Evolutionary conservation across 2,113 vertebrate species (phyloP), one percentile per base, ranked within the genome.

Genomic region (Sphaerodactylus townsendi): DNA sequence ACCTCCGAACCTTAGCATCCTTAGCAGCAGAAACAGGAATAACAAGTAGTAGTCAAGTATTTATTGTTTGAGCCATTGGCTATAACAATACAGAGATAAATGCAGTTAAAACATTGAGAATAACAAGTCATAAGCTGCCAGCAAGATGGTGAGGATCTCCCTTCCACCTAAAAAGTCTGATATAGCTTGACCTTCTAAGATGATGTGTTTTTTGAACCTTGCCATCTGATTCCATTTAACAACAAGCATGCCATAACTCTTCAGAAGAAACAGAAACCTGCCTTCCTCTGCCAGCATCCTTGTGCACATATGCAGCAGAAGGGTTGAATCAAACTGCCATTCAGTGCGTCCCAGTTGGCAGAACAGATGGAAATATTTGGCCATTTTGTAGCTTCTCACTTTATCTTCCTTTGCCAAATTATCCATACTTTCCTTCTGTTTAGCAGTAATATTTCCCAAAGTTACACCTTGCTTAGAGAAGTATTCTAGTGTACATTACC

Each of bases 331-430:
- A 79, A 79, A 68, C 71, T 77, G 41, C 62, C 30, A 5, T 84
- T n/a, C 46, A 56, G 86, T 74, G 64, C 72, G 71, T 87, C 76
- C 84, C 71, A 85, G 72, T 75, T 90, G 48, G 39, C 33, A 72
- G 85, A 92, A 69, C 93, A 93, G 92, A 95, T 93, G 93, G 91
- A 93, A 88, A 79, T 85, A 37, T 92, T 92, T 92, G 92, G 79
- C 88, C 48, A 80, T 73, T 89, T 30, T 30, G 41, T 89, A 33
- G 30, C 68, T 89, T 88, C 84, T 90, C 90, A 72, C 86, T 85
- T 85, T 79, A 77, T 77, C 1, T 68, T 85, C 86, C 89, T 85
- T 44, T 74, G 87, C 85, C 23, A 77, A 89, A 92, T 90, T 90
- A 85, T 83, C 88, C 84, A 91, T 92, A 77, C 84, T 93, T 92